These are phyloP conservation scores for Macrobrachium nipponense DNA, from an alignment of 1,140 invertebrate genomes.

Conservation along the genomic window DNA sequence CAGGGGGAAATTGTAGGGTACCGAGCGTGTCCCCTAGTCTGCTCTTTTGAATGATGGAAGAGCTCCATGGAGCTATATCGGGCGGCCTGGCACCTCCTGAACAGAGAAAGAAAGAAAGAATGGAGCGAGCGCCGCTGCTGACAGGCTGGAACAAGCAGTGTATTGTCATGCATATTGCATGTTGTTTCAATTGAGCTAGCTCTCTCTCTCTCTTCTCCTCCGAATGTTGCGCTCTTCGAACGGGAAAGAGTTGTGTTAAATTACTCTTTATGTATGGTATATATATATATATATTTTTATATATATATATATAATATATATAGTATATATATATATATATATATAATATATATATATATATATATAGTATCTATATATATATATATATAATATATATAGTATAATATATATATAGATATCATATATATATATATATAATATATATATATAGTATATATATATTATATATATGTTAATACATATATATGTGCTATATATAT, in stretches of 20 bases:
- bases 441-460: neutral
- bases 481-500: neutral
- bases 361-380: neutral
- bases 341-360: neutral
- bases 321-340: neutral
- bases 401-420: too few species aligned
- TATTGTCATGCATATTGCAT: neutral
- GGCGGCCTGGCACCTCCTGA: too few species aligned
- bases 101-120: too few species aligned
- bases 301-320: neutral
- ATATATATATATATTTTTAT: neutral
- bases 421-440: neutral
- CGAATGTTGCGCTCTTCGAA: neutral
- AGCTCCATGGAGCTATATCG: too few species aligned
- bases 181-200: neutral
- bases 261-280: neutral
- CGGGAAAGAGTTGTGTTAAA: neutral
- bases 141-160: too few species aligned
- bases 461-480: conserved; percentile 7
- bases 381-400: too few species aligned
- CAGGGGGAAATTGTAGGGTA: too few species aligned
- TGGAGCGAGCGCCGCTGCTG: too few species aligned
- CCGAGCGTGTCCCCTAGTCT: too few species aligned
- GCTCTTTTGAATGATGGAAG: too few species aligned
- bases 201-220: neutral